These are phyloP conservation scores for Lamproptera curius DNA, from an alignment of 2,888 invertebrate species.

Conservation along the genomic window DNA sequence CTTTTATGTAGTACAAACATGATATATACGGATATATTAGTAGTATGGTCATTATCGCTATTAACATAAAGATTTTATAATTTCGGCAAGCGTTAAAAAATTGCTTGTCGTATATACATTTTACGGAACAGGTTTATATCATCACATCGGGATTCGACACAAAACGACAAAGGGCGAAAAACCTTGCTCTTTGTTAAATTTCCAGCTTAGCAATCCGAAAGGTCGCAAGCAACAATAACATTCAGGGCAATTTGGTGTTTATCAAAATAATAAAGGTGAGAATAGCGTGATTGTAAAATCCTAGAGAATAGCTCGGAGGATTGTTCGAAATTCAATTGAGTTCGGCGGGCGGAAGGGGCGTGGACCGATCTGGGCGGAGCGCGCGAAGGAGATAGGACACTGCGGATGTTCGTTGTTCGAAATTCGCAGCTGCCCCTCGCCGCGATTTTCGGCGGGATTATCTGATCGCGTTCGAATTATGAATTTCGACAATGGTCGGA, in stretches of 20 bases:
- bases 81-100: too few species aligned
- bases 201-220: background rate
- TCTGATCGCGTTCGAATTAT: slow-evolving; percentile 8
- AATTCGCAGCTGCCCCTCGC: slow-evolving; percentile 35
- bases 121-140: slow-evolving; percentile 5
- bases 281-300: slow-evolving; percentile 22
- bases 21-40: too few species aligned
- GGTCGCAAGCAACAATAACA: background rate
- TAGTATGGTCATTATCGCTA: too few species aligned
- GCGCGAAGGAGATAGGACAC: slow-evolving; percentile 65
- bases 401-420: slow-evolving; percentile 40
- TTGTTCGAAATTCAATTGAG: slow-evolving; percentile 57
- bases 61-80: too few species aligned
- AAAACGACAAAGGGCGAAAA: slow-evolving; percentile 7
- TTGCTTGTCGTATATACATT: slow-evolving; percentile 20
- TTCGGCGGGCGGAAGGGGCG: slow-evolving; percentile 65
- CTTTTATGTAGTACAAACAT: too few species aligned
- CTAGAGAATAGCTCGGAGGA: slow-evolving; percentile 31
- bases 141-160: slow-evolving; percentile 1
- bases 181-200: slow-evolving; percentile 4
- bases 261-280: slow-evolving; percentile 18
- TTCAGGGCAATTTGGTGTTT: background rate
- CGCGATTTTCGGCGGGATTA: slow-evolving; percentile 27
- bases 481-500: background rate
- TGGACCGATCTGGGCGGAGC: slow-evolving; percentile 60